Evolutionary conservation across 2,888 invertebrate species (phyloP), one percentile per base, ranked within the genome.

Genomic region (Drosophila diplacantha): DNA sequence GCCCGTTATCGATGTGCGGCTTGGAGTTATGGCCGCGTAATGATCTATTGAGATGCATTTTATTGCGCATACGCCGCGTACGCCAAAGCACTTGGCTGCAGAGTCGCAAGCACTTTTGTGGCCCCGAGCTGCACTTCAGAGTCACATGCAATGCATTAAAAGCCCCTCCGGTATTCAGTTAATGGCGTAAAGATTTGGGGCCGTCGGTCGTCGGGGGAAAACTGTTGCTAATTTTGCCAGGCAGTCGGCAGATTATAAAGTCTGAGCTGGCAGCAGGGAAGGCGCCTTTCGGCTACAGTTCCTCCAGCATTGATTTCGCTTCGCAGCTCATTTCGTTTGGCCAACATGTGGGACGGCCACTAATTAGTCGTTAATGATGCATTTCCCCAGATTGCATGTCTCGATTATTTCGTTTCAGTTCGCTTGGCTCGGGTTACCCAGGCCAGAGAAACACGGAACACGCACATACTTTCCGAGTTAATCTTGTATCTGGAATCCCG

Each of bases 31-130:
- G 80, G 60, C 54, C 47, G 52, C 62, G 73, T 82, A 69, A 81
- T 81, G 81, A 81, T 81, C 80, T 73, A 81, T 83, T 75, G 80
- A 72, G 79, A 64, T 74, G 80, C 74, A 73, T 76, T 79, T 79
- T 79, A 83, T 76, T 76, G 71, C 69, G 68, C 52, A 74, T 71
- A 70, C 76, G 74, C 70, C 67, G 63, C 52, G 71, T 49, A 35
- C 43, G 52, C 55, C 58, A 57, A 43, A 22, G 60, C 51, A 22
- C 14, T 53, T 38, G 29, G 16, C 44, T 11, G 47, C 31, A 11
- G 24, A 39, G 46, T 29, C 44, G 41, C 24, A 20, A 49, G 35
- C 35, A 50, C 44, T 65, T 35, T 29, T 43, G 34, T 11, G 52
- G 46, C 47, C 37, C 61, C 22, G 38, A 39, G 61, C 51, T 69